Conservation (phyloP, 2,888 invertebrate species). For the Ariolimax columbianus region DNA sequence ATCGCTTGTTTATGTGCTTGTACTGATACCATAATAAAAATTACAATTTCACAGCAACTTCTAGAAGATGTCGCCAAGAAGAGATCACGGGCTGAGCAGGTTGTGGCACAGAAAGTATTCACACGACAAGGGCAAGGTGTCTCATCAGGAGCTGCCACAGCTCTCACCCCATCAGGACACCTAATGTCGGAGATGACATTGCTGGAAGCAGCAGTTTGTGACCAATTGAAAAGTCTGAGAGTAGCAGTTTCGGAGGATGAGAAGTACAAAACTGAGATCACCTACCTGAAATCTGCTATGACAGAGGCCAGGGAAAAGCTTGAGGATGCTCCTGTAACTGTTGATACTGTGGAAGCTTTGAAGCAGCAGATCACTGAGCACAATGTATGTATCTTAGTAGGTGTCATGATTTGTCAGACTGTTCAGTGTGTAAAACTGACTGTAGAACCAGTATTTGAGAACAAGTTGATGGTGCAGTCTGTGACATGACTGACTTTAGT, state of each 20-base stretch:
- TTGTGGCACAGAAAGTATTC: constrained; percentile 53
- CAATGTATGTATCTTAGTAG: constrained; percentile 65
- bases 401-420: not conserved
- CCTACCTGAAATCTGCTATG: constrained; percentile 66
- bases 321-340: constrained; percentile 66
- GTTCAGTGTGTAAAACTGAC: not conserved
- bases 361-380: constrained; percentile 71
- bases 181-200: constrained; percentile 67
- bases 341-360: constrained; percentile 67
- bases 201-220: constrained; percentile 65
- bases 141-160: not conserved
- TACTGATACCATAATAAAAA: not conserved
- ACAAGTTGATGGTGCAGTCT: not conserved
- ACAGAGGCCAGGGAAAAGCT: constrained; percentile 67
- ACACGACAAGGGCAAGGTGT: not conserved
- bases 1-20: not conserved
- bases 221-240: constrained; percentile 64
- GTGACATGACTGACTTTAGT: not conserved
- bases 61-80: constrained; percentile 69
- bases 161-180: constrained; percentile 46
- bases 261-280: constrained; percentile 68
- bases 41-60: constrained; percentile 60
- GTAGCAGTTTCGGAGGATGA: constrained; percentile 68
- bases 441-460: not conserved
- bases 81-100: constrained; percentile 64